Percentiles rank a stretch among this genome's conserved stretches.
phyloP scores from a whole-genome alignment of 1,140 invertebrate species.

The Pogonus chalceus region DNA sequence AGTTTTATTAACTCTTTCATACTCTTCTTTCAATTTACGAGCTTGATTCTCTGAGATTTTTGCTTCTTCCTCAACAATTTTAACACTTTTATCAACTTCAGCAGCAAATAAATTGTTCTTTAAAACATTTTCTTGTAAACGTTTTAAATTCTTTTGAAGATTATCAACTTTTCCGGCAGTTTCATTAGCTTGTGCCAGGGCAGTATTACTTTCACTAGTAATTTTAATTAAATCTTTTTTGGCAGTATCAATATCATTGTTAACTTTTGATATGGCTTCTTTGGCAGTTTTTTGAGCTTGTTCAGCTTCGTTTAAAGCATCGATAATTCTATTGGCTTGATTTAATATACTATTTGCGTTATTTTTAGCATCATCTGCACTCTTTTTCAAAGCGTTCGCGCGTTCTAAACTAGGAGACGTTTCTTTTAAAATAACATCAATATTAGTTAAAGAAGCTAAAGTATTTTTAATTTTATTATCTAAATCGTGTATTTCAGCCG shows the following conservation, averaged over 20 bases:
- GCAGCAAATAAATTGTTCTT: slow-evolving; percentile 58
- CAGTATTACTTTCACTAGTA: slow-evolving; percentile 57
- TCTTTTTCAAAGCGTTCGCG: slow-evolving; percentile 64
- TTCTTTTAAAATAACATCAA: slow-evolving; percentile 78
- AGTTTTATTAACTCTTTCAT: slow-evolving; percentile 46
- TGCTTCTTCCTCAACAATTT: slow-evolving; percentile 37
- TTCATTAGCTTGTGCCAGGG: slow-evolving; percentile 59
- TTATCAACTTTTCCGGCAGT: slow-evolving; percentile 57
- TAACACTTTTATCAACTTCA: slow-evolving; percentile 45
- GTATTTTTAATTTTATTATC: slow-evolving; percentile 77
- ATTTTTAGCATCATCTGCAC: slow-evolving; percentile 60
- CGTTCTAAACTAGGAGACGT: slow-evolving; percentile 66
- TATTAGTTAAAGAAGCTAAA: slow-evolving; percentile 76
- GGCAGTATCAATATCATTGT: slow-evolving; percentile 64
- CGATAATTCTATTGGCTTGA: slow-evolving; percentile 45
- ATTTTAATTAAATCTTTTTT: slow-evolving; percentile 61
- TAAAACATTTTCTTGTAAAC: slow-evolving; percentile 63
- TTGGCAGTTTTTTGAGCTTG: slow-evolving; percentile 68
- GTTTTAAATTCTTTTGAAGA: slow-evolving; percentile 54
- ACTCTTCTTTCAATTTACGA: slow-evolving; percentile 39
- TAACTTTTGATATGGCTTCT: slow-evolving; percentile 67
- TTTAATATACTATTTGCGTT: slow-evolving; percentile 45
- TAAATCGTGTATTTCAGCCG: slow-evolving; percentile 74
- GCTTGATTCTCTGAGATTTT: slow-evolving; percentile 38
- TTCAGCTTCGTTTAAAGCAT: slow-evolving; percentile 54